Evolutionary conservation across 2,888 invertebrate species (phyloP).

Genomic region (Nyleta sp.): DNA sequence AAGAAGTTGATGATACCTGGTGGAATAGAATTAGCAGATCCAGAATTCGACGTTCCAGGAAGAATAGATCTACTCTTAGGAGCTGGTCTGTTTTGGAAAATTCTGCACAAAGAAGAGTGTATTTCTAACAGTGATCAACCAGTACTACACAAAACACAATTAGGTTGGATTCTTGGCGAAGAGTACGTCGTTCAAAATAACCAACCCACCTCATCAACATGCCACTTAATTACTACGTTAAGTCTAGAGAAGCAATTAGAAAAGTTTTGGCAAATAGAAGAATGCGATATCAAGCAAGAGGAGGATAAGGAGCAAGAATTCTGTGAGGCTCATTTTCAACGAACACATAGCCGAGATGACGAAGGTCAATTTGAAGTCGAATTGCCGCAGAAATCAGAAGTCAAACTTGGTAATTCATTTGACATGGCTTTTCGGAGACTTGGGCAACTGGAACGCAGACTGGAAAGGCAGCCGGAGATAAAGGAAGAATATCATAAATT

Average conservation of each 20-base stretch:
- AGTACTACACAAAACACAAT: background rate
- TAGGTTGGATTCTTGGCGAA: slow-evolving; percentile 18
- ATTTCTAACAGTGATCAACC: background rate
- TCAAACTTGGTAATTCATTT: too few relatives aligned
- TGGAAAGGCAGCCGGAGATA: too few relatives aligned
- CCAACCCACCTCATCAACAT: background rate
- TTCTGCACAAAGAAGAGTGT: background rate
- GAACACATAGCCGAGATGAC: too few relatives aligned
- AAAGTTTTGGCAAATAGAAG: background rate
- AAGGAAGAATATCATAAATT: too few relatives aligned
- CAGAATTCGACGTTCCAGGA: slow-evolving; percentile 17
- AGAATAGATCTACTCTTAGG: slow-evolving; percentile 30
- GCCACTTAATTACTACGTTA: background rate
- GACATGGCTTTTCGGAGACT: too few relatives aligned
- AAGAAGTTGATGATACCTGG: background rate
- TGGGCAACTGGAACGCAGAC: too few relatives aligned
- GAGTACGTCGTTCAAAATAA: background rate
- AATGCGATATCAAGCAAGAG: background rate
- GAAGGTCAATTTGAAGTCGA: too few relatives aligned
- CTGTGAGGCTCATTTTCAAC: too few relatives aligned
- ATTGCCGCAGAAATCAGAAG: too few relatives aligned
- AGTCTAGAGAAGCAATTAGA: background rate
- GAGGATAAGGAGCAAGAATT: too few relatives aligned
- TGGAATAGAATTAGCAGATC: slow-evolving; percentile 27
- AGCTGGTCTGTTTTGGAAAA: slow-evolving; percentile 24